Percentiles rank a stretch among this genome's conserved stretches.
phyloP scores from a whole-genome alignment of 1,140 invertebrate genomes.

The Zaprionus davidi region DNA sequence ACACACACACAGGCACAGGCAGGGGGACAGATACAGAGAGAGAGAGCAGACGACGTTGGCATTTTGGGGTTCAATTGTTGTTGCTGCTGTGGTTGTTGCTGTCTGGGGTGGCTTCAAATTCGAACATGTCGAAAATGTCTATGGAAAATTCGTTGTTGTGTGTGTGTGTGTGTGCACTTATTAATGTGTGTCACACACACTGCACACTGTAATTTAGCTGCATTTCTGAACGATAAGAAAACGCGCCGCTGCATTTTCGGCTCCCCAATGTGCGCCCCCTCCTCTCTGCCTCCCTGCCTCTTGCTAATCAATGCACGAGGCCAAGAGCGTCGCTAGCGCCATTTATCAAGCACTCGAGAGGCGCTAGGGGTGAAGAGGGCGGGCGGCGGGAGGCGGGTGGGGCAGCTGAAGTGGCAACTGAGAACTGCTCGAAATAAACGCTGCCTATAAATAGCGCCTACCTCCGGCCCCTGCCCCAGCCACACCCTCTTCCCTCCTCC shows the following conservation, averaged over 20 bases:
- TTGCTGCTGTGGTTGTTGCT: constrained; percentile 28
- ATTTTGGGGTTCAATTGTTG: constrained; percentile 45
- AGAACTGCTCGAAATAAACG: constrained; percentile 43
- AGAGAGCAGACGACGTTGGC: constrained; percentile 36
- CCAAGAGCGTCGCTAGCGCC: constrained; percentile 42
- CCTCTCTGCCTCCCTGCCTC: background rate
- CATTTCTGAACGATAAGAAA: constrained; percentile 40
- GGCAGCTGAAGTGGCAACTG: constrained; percentile 33
- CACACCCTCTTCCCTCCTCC: too few relatives aligned
- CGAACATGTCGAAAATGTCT: constrained; percentile 37
- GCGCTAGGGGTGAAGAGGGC: background rate
- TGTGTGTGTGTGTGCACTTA: constrained; percentile 15
- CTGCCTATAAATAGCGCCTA: constrained; percentile 53
- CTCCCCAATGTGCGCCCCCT: background rate
- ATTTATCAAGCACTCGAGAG: constrained; percentile 49
- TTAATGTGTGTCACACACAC: constrained; percentile 41
- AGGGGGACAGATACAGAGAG: constrained; percentile 20
- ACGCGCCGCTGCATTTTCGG: constrained; percentile 14
- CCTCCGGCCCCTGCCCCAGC: too few relatives aligned
- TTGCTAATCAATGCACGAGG: constrained; percentile 35
- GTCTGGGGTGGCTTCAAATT: constrained; percentile 45
- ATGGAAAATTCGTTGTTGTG: constrained; percentile 31
- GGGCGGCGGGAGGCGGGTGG: background rate
- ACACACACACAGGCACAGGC: constrained; percentile 27
- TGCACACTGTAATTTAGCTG: constrained; percentile 22